Base-by-base conservation (phyloP, 1,140 invertebrate species). In the Bicyclus anynana region DNA sequence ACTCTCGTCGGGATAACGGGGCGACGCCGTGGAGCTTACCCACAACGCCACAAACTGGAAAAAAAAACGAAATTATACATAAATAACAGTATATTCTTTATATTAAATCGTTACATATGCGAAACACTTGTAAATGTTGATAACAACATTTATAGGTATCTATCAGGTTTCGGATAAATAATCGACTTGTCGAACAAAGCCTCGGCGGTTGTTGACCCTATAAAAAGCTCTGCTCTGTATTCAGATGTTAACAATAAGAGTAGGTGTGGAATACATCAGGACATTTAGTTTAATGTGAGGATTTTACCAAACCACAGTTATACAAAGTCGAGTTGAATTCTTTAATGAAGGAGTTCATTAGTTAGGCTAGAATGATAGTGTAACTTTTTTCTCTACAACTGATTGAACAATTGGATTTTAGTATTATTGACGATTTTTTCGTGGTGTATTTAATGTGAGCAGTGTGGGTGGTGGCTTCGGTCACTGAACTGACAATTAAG, bases 401-500 rank as follows among this genome's bases (percentile, higher is more conserved):
- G 37, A 38, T 38, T 38, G 37, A 38, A 13, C 13, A 14, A 14
- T 16, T 14, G 16, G 37, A 38, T 16, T 38, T 38, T 38, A 38
- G 37, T 38, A 5, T 5, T 38, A 17, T 38, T 38, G 13, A 5
- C 37, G 37, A 16, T 38, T 13, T 16, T 38, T 38, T 38, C 33
- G 33, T n/a, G 37, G 13, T 38, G 1, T 38, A 16, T 13, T 13
- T 38, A 38, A 16, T 38, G 37, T 38, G 37, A 38, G 37, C 2
- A 38, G 37, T 14, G 37, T 38, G 16, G 37, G 37, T 5, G 4
- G 37, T 0, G 16, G 14, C 37, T 17, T 16, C 37, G 77, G 80
- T 85, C 78, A 71, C 17, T 72, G 81, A 86, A 79, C 80, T 64
- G 69, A 73, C 63, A 65, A 77, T 84, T 67, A 80, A 76, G 71